These are phyloP conservation scores for Microcebus jonahi DNA, from an alignment of 2,113 vertebrate genomes.

Conservation along the genomic window DNA sequence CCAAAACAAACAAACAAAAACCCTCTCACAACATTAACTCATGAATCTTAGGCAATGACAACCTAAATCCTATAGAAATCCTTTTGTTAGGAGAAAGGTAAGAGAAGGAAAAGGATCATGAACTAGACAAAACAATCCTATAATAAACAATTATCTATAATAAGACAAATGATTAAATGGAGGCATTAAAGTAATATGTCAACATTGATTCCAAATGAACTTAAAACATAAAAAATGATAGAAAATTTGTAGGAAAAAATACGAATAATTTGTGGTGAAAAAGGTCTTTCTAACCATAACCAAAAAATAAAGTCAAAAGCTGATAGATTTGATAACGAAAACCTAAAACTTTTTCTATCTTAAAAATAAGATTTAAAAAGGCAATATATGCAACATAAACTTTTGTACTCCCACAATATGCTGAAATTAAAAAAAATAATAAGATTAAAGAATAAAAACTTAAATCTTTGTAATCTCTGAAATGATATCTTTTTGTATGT, in stretches of 20 bases:
- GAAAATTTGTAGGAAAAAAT: neutral
- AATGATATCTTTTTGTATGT: too few relatives aligned
- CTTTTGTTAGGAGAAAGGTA: neutral
- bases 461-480: too few relatives aligned
- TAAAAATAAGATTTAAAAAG: slow-evolving; percentile 8
- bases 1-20: neutral
- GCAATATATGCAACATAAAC: too few relatives aligned
- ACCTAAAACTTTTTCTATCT: neutral
- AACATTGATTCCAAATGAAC: neutral
- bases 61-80: neutral
- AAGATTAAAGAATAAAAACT: too few relatives aligned
- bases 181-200: neutral
- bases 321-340: neutral
- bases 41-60: neutral
- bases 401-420: too few relatives aligned
- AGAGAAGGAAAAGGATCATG: neutral
- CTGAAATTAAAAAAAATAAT: too few relatives aligned
- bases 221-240: neutral
- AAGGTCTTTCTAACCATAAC: neutral
- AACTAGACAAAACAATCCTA: neutral
- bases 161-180: neutral
- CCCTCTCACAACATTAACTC: neutral
- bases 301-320: neutral
- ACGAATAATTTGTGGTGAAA: neutral
- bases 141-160: neutral